Percentiles rank a stretch among this genome's conserved stretches.
Evolutionary conservation across 2,888 invertebrate species (phyloP).

Genomic region (Cheilosia grossa): DNA sequence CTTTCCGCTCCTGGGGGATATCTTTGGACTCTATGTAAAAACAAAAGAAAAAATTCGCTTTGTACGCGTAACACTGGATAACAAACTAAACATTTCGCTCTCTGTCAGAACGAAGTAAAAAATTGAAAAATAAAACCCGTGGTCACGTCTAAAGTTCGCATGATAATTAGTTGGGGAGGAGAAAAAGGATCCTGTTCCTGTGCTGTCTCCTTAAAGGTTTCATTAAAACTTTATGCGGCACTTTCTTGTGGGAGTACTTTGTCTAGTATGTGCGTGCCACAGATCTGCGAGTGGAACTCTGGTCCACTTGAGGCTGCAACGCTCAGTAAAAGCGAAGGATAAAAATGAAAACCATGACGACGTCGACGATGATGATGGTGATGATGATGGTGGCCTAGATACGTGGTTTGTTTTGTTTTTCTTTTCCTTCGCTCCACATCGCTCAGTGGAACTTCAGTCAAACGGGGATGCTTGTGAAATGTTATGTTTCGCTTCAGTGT

Average conservation of each 20-base stretch:
- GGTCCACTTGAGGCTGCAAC: slow-evolving; percentile 30
- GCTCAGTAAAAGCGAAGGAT: slow-evolving; percentile 38
- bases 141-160: slow-evolving; percentile 66
- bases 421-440: slow-evolving; percentile 19
- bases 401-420: slow-evolving; percentile 65
- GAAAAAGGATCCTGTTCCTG: slow-evolving; percentile 16
- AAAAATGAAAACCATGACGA: slow-evolving; percentile 31
- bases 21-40: slow-evolving; percentile 47
- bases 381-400: slow-evolving; percentile 55
- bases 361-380: slow-evolving; percentile 9
- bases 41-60: slow-evolving; percentile 37
- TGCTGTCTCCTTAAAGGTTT: slow-evolving; percentile 57
- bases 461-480: slow-evolving; percentile 34
- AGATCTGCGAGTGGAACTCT: background rate
- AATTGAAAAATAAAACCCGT: slow-evolving; percentile 21
- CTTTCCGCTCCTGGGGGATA: slow-evolving; percentile 23
- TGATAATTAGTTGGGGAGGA: slow-evolving; percentile 62
- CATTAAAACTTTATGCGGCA: slow-evolving; percentile 59
- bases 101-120: slow-evolving; percentile 4
- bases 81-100: slow-evolving; percentile 28
- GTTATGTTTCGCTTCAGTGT: slow-evolving; percentile 29
- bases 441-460: background rate
- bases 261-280: slow-evolving; percentile 5
- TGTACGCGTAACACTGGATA: slow-evolving; percentile 31
- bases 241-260: slow-evolving; percentile 9